Percentiles rank a stretch among this genome's conserved stretches.
phyloP scores from a whole-genome alignment of 2,888 invertebrate genomes.

The Nomada fucata region DNA sequence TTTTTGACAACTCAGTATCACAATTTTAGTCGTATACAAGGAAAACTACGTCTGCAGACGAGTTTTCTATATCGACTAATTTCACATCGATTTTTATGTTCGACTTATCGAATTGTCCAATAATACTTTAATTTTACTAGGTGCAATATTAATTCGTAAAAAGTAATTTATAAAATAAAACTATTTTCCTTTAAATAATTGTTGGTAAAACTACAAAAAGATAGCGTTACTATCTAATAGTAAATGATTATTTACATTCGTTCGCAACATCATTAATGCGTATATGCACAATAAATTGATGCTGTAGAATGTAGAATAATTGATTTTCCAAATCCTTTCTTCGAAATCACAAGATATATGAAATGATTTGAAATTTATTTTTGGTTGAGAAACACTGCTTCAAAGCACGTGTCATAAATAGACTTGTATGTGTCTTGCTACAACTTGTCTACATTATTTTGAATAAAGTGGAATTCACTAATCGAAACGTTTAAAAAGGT shows the following conservation, averaged over 20 bases:
- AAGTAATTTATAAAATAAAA: background rate
- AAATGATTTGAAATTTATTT: background rate
- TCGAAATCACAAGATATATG: background rate
- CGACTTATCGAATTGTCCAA: conserved; percentile 31
- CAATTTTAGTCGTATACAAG: conserved; percentile 13
- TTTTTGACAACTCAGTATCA: conserved; percentile 34
- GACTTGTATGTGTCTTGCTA: background rate
- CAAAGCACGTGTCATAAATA: background rate
- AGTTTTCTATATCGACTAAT: conserved; percentile 1
- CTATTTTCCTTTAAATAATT: background rate
- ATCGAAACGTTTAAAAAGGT: background rate
- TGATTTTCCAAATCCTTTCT: background rate
- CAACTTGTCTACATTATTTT: background rate
- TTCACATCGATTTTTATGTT: conserved; percentile 27
- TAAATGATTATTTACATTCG: background rate
- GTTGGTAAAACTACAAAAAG: background rate
- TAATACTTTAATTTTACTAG: conserved; percentile 4
- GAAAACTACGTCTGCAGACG: conserved; percentile 11
- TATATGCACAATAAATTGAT: background rate
- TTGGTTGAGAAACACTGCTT: conserved; percentile 34
- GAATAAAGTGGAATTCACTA: background rate
- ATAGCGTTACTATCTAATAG: background rate
- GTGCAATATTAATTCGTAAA: background rate
- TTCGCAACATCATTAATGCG: background rate
- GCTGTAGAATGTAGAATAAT: background rate